phyloP scores from a whole-genome alignment of 2,113 vertebrate genomes.

The Aldabrachelys gigantea region DNA sequence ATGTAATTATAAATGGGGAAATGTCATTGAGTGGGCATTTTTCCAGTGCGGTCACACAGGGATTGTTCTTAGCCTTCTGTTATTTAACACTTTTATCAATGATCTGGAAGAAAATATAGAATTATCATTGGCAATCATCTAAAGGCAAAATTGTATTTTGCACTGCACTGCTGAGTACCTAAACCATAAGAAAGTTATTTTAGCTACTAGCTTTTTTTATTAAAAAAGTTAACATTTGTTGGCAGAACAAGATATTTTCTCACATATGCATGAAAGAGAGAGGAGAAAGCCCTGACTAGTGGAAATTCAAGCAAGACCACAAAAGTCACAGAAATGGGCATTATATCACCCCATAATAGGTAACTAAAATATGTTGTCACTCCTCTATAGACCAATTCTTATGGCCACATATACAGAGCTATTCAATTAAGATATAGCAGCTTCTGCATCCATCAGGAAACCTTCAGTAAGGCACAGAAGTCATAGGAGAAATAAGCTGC shows the following conservation, averaged over 20 bases:
- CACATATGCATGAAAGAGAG: background rate
- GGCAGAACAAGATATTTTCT: background rate
- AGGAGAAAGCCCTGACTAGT: background rate
- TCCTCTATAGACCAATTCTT: background rate
- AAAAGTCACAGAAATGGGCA: background rate
- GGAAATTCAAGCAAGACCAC: background rate
- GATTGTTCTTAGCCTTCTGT: background rate
- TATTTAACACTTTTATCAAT: background rate
- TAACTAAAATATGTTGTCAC: background rate
- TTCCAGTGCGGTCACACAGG: background rate
- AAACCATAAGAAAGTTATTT: conserved; percentile 65
- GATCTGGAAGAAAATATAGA: background rate
- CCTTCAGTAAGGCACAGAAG: background rate
- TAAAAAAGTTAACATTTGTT: background rate
- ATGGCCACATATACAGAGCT: background rate
- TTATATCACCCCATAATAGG: background rate
- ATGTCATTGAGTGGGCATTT: background rate
- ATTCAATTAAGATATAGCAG: background rate
- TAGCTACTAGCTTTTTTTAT: conserved; percentile 1
- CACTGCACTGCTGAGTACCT: conserved; percentile 36
- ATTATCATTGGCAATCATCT: background rate
- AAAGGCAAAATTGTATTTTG: conserved; percentile 61
- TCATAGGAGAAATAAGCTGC: background rate
- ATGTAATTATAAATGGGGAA: background rate
- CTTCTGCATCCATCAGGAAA: background rate